A percentile compares a stretch with the other conserved stretches of the same genome.
Evolutionary conservation across 2,888 invertebrate genomes (phyloP).

Genomic region (Drosophila cracens): DNA sequence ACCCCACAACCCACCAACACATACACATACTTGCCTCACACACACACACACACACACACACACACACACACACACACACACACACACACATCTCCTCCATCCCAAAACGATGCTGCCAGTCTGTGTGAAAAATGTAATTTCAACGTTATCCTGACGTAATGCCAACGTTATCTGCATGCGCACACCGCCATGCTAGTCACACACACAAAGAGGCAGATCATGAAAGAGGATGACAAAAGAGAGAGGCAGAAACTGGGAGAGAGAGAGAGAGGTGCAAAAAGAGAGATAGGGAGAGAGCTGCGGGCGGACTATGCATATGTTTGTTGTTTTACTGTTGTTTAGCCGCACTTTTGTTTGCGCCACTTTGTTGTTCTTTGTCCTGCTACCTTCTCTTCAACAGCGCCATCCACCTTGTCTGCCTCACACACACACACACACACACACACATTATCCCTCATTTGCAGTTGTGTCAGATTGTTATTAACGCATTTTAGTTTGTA

Average conservation of each 20-base stretch:
- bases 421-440: background rate
- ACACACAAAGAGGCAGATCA: conserved; percentile 4
- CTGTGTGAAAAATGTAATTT: conserved; percentile 78
- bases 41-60: background rate
- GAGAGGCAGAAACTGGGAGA: background rate
- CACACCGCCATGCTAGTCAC: conserved; percentile 40
- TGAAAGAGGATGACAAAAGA: background rate
- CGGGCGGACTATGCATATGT: conserved; percentile 52
- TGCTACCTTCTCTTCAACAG: background rate
- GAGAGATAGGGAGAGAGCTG: background rate
- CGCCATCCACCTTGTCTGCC: background rate
- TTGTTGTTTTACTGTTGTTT: conserved; percentile 46
- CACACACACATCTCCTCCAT: background rate
- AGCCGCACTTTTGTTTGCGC: conserved; percentile 30
- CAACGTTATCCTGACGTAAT: conserved; percentile 78
- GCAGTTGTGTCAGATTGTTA: conserved; percentile 59
- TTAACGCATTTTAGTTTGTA: conserved; percentile 71
- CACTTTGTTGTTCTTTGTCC: conserved; percentile 30
- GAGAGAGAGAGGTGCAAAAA: background rate
- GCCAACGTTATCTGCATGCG: conserved; percentile 75
- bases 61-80: background rate
- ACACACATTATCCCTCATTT: conserved; percentile 7
- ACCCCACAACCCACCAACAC: background rate
- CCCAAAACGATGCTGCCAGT: conserved; percentile 37
- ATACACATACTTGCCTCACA: background rate